These are phyloP conservation scores for Notoglanidium macrostoma DNA, from an alignment of 2,797 vertebrate genomes.

Conservation along the genomic window DNA sequence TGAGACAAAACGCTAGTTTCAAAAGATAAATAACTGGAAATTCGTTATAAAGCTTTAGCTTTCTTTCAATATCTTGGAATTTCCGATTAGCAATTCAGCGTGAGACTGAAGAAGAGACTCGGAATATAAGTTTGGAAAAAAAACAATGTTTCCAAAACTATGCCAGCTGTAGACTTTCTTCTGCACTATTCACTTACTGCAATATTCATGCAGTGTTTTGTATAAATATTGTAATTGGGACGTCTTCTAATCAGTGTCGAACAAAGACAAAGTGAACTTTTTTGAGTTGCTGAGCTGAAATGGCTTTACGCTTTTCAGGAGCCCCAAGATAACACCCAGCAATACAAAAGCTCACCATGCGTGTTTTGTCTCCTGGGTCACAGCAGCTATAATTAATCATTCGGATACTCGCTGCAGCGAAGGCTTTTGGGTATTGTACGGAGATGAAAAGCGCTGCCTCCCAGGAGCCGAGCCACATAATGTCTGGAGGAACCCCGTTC, in stretches of 20 bases:
- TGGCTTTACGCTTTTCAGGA: not conserved
- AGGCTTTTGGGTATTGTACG: slow-evolving; percentile 30
- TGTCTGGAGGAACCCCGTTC: slow-evolving; percentile 1
- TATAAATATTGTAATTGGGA: slow-evolving; percentile 24
- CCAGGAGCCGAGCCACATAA: slow-evolving; percentile 21
- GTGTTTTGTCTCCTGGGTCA: slow-evolving; percentile 52
- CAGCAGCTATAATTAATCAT: slow-evolving; percentile 45
- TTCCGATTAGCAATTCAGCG: not conserved
- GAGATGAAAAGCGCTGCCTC: slow-evolving; percentile 45
- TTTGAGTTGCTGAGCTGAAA: not conserved
- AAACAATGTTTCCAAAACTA: not conserved
- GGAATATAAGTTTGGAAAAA: not conserved
- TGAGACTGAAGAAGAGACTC: not conserved
- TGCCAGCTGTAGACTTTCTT: not conserved
- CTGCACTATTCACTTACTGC: not conserved
- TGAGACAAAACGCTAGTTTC: not conserved
- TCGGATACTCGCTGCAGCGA: slow-evolving; percentile 37
- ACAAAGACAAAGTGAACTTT: not conserved
- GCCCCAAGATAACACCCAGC: slow-evolving; percentile 23
- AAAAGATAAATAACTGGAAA: too few species aligned
- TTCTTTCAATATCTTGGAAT: not conserved
- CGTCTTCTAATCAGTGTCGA: not conserved
- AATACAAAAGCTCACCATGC: slow-evolving; percentile 30
- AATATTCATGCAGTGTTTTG: not conserved
- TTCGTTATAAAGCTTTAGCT: not conserved